Base-by-base conservation (phyloP, 2,888 invertebrate species). In the Caenorhabditis parvicauda region DNA sequence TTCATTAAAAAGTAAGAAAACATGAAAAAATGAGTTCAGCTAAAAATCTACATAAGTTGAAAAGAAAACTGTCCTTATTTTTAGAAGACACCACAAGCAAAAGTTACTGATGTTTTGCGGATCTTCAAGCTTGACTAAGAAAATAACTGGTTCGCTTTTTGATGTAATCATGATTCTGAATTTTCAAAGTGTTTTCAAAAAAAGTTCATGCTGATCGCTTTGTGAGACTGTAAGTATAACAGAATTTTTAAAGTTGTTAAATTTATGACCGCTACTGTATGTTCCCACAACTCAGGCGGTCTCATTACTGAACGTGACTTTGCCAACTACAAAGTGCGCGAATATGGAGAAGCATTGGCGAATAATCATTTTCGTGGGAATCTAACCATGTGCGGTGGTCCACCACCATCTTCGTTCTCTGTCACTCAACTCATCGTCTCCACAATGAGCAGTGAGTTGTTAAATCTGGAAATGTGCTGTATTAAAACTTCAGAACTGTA, bases 321-420 rank as follows among this genome's bases (percentile, higher is more conserved):
- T 17, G 67, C 64, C 7, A 61, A 65, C n/a, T 81, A 79, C 57
- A 61, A 68, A 45, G 75, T 76, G 12, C 59, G 70, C 7, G 69
- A 75, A n/a, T 70, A 77, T 49, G 72, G 72, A 9, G 68, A 72
- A 45, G 48, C 66, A 63, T 44, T 54, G 35, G 50, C 67, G 2
- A 72, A 67, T 29, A 66, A 70, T 35, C 76, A 75, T 45, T 72
- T 65, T 59, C 57, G 64, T 12, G 72, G 62, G 6, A 86, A 87
- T 0, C 86, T 89, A 69, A 88, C 85, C 0, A 84, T 95, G 45
- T 89, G 89, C 82, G 87, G 89, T 0, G 87, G 89, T 0, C 91
- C 91, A 0, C 89, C 91, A 0, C 92, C 94, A 0, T 90, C 90
- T 62, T 89, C 90, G 19, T 94, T 95, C 0, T 85, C 87, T 0